Conservation (phyloP, 2,113 vertebrate genomes). For the Dolichotis patagonum region DNA sequence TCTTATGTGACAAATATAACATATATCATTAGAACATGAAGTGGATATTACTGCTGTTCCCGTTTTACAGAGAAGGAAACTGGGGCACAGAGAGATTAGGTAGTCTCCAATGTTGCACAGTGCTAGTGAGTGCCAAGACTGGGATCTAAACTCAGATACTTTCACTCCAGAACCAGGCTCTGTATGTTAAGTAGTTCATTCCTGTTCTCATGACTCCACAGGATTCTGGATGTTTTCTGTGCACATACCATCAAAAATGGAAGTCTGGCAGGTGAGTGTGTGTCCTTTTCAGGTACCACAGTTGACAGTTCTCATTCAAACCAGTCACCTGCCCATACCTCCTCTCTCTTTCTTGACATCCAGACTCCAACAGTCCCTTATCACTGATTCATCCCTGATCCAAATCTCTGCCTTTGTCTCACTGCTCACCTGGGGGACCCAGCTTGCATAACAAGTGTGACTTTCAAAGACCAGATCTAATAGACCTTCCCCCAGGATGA, state of each 20-base stretch:
- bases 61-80: background rate
- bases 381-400: background rate
- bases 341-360: background rate
- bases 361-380: background rate
- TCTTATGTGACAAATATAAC: background rate
- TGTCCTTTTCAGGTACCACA: background rate
- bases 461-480: background rate
- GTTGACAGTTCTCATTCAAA: background rate
- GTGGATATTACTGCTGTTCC: background rate
- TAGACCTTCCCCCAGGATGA: background rate
- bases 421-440: background rate
- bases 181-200: background rate
- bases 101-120: background rate
- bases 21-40: background rate
- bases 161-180: background rate
- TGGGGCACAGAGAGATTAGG: background rate
- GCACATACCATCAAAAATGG: slow-evolving; percentile 71
- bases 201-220: slow-evolving; percentile 5
- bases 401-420: background rate
- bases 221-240: slow-evolving; percentile 78
- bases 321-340: background rate
- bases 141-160: background rate
- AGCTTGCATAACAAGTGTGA: background rate
- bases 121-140: background rate
- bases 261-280: slow-evolving; percentile 75